Conservation (phyloP, 2,797 vertebrate species). For the Cryptoblepharus egeriae region DNA sequence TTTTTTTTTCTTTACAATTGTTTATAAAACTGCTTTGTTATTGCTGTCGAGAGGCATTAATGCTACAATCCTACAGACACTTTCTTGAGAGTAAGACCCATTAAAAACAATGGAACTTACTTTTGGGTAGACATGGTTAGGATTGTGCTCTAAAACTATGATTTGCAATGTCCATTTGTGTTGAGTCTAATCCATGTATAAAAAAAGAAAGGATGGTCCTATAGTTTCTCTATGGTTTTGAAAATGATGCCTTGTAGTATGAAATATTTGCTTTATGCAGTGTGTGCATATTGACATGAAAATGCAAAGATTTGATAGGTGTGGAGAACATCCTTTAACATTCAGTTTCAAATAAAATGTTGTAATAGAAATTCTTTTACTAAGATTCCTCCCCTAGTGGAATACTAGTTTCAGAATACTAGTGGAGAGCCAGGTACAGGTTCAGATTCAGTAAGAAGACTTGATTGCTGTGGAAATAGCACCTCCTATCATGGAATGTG, state of each 20-base stretch:
- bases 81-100: too few relatives aligned
- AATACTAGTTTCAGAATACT: neutral
- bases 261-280: neutral
- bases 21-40: too few relatives aligned
- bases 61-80: too few relatives aligned
- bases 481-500: neutral
- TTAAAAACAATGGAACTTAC: too few relatives aligned
- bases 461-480: neutral
- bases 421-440: neutral
- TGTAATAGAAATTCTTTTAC: neutral
- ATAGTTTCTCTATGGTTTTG: neutral
- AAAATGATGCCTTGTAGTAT: neutral
- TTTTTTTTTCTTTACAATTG: too few relatives aligned
- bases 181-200: too few relatives aligned
- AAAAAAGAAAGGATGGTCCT: too few relatives aligned
- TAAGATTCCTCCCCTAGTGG: neutral
- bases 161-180: too few relatives aligned
- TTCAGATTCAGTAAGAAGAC: neutral
- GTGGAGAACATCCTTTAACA: neutral
- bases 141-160: too few relatives aligned
- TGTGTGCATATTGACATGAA: neutral
- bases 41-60: too few relatives aligned
- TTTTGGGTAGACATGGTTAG: too few relatives aligned
- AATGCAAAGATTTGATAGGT: neutral
- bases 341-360: neutral